Percentiles rank a stretch among this genome's conserved stretches.
phyloP scores from a whole-genome alignment of 2,113 vertebrate genomes.

The Bolborhynchus lineola region DNA sequence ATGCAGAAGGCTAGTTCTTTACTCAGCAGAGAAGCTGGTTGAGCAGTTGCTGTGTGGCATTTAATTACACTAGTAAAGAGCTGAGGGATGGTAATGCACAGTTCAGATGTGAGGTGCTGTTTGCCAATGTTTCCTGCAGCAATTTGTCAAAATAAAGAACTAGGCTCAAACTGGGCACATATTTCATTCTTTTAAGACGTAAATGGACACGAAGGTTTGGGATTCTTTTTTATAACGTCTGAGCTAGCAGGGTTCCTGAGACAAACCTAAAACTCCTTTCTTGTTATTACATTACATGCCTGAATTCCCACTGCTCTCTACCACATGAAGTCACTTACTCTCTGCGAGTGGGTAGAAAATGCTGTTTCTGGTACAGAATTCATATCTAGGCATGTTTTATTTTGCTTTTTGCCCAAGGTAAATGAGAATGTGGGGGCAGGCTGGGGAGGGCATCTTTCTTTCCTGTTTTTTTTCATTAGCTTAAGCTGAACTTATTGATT shows the following conservation, averaged over 20 bases:
- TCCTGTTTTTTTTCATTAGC: background rate
- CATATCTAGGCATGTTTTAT: slow-evolving; percentile 2
- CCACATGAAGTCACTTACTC: slow-evolving; percentile 20
- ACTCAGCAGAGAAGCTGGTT: background rate
- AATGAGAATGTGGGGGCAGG: background rate
- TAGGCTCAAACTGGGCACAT: background rate
- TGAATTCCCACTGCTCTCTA: slow-evolving; percentile 44
- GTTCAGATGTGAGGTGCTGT: slow-evolving; percentile 31
- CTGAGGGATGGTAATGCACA: background rate
- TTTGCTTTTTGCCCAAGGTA: slow-evolving; percentile 18
- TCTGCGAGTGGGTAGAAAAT: background rate
- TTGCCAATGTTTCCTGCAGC: background rate
- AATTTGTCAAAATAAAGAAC: background rate
- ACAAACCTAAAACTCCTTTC: slow-evolving; percentile 46
- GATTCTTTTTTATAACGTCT: slow-evolving; percentile 1
- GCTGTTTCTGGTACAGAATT: slow-evolving; percentile 13
- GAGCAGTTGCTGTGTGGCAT: background rate
- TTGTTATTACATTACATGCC: slow-evolving; percentile 42
- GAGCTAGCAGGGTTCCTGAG: slow-evolving; percentile 21
- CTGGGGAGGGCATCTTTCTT: background rate
- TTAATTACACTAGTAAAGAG: background rate
- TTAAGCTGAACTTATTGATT: slow-evolving; percentile 11
- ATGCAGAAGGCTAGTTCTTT: background rate
- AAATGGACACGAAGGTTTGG: background rate
- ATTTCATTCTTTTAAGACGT: background rate